A percentile compares a stretch with the other conserved stretches of the same genome.
Conservation (phyloP, 2,113 vertebrate genomes). For the Lampris incognitus region DNA sequence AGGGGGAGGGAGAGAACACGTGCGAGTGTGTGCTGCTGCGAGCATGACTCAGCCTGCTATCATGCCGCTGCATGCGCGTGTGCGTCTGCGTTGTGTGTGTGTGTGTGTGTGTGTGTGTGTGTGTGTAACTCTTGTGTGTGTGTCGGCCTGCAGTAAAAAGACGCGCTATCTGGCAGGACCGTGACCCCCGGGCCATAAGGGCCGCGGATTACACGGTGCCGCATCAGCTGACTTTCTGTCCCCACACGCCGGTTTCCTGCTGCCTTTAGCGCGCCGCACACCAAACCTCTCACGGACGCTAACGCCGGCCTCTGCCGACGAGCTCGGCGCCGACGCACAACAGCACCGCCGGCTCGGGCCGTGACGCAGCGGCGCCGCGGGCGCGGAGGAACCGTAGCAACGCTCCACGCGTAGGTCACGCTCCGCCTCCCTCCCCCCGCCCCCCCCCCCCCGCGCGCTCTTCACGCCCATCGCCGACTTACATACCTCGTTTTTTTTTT, state of each 20-base stretch:
- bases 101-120: constrained; percentile 1
- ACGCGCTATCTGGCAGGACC: constrained; percentile 24
- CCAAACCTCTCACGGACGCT: no score
- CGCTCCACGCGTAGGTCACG: no score
- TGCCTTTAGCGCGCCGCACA: no score
- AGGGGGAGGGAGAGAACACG: no score
- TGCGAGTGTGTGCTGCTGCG: constrained; percentile 7
- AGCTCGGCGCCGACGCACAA: constrained; percentile 6
- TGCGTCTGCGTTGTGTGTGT: constrained; percentile 11
- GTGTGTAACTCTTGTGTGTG: neutral
- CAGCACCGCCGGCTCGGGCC: neutral
- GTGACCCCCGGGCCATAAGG: constrained; percentile 25
- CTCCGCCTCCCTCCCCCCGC: neutral
- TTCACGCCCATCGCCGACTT: constrained; percentile 20
- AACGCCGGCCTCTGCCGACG: neutral
- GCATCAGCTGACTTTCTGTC: constrained; percentile 55
- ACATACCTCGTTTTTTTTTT: neutral
- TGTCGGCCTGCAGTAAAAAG: constrained; percentile 32
- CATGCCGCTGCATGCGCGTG: no score
- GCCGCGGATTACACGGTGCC: neutral
- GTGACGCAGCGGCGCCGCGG: no score
- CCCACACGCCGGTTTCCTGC: neutral
- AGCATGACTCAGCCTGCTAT: constrained; percentile 64
- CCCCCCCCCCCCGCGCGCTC: neutral
- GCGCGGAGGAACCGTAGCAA: no score